Percentiles rank a stretch among this genome's conserved stretches.
These are phyloP conservation scores for Masticophis lateralis DNA, from an alignment of 2,797 vertebrate species.

Conservation along the genomic window DNA sequence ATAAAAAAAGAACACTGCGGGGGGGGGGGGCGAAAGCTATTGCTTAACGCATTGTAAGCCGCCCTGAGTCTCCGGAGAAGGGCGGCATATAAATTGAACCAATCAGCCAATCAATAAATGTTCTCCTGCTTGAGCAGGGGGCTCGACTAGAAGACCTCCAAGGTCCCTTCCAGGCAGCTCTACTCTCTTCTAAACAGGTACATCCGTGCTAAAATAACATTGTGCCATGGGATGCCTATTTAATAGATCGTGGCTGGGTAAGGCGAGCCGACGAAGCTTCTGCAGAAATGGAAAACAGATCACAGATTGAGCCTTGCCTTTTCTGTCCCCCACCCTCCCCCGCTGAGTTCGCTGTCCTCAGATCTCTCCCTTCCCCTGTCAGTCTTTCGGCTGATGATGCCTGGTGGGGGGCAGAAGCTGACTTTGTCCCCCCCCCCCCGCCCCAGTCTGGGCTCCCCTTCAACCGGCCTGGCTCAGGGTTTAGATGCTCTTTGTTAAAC, in stretches of 20 bases:
- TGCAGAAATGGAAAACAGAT: not conserved
- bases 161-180: too few relatives aligned
- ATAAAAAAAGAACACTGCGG: too few relatives aligned
- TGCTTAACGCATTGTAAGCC: too few relatives aligned
- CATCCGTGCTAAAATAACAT: not conserved
- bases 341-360: not conserved
- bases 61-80: too few relatives aligned
- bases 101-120: too few relatives aligned
- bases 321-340: not conserved
- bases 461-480: not conserved
- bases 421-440: not conserved
- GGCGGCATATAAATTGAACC: too few relatives aligned
- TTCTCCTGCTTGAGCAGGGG: too few relatives aligned
- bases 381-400: not conserved
- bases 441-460: not conserved
- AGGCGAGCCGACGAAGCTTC: not conserved
- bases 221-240: not conserved
- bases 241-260: not conserved
- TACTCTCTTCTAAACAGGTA: too few relatives aligned
- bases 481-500: not conserved
- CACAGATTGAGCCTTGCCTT: too few relatives aligned
- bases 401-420: not conserved
- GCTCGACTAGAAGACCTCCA: too few relatives aligned
- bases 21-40: too few relatives aligned
- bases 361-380: not conserved